phyloP scores from a whole-genome alignment of 2,888 invertebrate species.

The Synanthedon vespiformis region DNA sequence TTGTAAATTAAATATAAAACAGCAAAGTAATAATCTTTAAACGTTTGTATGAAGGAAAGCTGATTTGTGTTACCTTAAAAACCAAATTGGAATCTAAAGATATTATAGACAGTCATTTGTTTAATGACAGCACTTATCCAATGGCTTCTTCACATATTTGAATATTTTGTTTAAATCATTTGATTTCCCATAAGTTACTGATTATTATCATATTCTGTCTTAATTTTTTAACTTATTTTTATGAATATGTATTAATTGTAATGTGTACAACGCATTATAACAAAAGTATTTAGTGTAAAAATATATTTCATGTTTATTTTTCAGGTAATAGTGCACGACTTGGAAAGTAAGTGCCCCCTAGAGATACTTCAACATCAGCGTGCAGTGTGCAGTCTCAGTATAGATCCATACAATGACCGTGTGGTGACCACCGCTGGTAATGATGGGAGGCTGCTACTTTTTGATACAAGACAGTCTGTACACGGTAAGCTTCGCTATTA shows the following conservation, averaged over 20 bases:
- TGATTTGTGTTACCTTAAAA: too few relatives aligned
- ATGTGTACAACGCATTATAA: not conserved
- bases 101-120: too few relatives aligned
- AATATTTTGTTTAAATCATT: too few relatives aligned
- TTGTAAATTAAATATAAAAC: too few relatives aligned
- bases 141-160: too few relatives aligned
- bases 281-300: not conserved
- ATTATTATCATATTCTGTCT: too few relatives aligned
- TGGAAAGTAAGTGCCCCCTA: constrained; percentile 70
- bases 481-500: constrained; percentile 31
- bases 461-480: constrained; percentile 80
- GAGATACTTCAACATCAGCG: constrained; percentile 87
- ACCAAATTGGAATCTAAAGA: too few relatives aligned
- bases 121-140: too few relatives aligned
- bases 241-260: not conserved
- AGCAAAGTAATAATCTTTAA: too few relatives aligned
- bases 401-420: constrained; percentile 86
- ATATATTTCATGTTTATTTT: not conserved
- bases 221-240: not conserved
- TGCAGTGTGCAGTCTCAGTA: constrained; percentile 90
- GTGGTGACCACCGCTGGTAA: constrained; percentile 92
- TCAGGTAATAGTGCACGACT: constrained; percentile 91
- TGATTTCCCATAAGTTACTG: too few relatives aligned
- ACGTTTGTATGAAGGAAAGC: too few relatives aligned
- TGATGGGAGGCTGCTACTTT: constrained; percentile 88